These are phyloP conservation scores for Globodera rostochiensis DNA, from an alignment of 1,140 invertebrate species.

Conservation along the genomic window DNA sequence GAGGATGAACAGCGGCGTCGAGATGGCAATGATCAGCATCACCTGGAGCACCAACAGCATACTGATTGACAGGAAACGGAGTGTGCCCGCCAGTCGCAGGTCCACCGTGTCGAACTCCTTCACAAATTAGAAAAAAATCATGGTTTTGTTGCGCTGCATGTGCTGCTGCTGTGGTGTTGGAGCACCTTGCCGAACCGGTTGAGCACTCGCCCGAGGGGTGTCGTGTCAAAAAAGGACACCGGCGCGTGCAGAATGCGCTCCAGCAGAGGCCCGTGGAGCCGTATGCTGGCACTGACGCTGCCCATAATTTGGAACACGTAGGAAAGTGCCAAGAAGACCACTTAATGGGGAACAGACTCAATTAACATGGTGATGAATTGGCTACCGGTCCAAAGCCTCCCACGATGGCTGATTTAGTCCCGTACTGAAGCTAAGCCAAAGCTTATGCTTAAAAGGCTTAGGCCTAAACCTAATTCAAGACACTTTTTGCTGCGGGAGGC, in stretches of 20 bases:
- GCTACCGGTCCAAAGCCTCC: neutral
- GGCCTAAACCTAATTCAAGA: neutral
- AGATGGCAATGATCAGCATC: constrained; percentile 62
- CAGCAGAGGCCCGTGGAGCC: constrained; percentile 79
- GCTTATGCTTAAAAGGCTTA: no score
- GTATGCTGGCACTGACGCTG: constrained; percentile 73
- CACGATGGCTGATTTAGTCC: no score
- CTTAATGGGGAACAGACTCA: constrained; percentile 24
- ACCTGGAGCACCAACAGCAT: constrained; percentile 57
- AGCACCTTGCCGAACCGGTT: constrained; percentile 81
- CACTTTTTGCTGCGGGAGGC: neutral
- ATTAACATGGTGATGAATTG: neutral
- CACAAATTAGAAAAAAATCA: neutral
- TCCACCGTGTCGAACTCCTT: constrained; percentile 65
- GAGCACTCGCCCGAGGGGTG: constrained; percentile 75
- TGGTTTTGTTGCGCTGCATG: no score
- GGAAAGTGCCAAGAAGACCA: constrained; percentile 50
- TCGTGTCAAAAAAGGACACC: constrained; percentile 73
- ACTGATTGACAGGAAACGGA: constrained; percentile 59
- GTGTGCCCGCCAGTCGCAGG: constrained; percentile 58
- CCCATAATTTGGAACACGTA: constrained; percentile 62
- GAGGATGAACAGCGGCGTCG: constrained; percentile 67
- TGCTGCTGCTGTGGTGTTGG: no score
- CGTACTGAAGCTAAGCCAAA: no score
- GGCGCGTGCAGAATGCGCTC: constrained; percentile 75